Conservation (phyloP, 2,888 invertebrate species). For the Sinohyriopsis cumingii region DNA sequence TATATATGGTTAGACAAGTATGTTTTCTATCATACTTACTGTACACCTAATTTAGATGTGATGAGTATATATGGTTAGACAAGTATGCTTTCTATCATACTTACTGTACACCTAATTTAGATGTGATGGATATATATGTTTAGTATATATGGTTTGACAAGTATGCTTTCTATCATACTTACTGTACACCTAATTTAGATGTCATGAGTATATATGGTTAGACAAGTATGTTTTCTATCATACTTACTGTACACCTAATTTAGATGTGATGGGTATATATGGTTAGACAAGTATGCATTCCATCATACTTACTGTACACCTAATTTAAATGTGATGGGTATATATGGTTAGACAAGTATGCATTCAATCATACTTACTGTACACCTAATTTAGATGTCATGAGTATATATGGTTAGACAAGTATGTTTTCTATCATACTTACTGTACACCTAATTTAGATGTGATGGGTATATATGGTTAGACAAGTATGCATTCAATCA, state of each 20-base stretch:
- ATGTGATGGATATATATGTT: too few species aligned
- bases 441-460: too few species aligned
- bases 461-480: too few species aligned
- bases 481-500: background rate
- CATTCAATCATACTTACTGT: slow-evolving; percentile 18
- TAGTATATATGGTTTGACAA: too few species aligned
- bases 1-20: too few species aligned
- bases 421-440: slow-evolving; percentile 54
- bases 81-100: slow-evolving; percentile 39
- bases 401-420: background rate
- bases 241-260: slow-evolving; percentile 34
- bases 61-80: background rate
- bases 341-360: too few species aligned
- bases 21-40: slow-evolving; percentile 9
- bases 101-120: too few species aligned
- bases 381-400: slow-evolving; percentile 17
- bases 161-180: too few species aligned
- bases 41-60: slow-evolving; percentile 23
- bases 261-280: slow-evolving; percentile 13
- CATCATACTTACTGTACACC: slow-evolving; percentile 28
- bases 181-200: too few species aligned
- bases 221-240: background rate
- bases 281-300: background rate
- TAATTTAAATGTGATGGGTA: slow-evolving; percentile 23
- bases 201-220: too few species aligned